Base-by-base conservation (phyloP, 2,888 invertebrate genomes). In the Spatulosminthurus flaviceps region DNA sequence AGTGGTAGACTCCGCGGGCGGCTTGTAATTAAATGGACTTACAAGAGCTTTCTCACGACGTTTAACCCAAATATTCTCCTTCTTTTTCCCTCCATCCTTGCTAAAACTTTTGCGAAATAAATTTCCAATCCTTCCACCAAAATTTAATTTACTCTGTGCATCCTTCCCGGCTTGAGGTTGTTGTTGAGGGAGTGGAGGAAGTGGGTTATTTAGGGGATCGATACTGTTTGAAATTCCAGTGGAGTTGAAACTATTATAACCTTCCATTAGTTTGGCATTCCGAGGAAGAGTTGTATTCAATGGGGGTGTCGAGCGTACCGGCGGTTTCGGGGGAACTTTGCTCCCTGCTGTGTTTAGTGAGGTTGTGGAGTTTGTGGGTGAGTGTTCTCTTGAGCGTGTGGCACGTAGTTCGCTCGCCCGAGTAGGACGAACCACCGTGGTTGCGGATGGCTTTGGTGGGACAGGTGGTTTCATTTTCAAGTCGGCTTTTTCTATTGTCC, bases 401-500 rank as follows among this genome's bases (percentile, higher is more conserved):
- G 81, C 81, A 7, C 84, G 79, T 11, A 85, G 78, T 71, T 84
- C 84, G 73, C 82, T 82, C 5, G 84, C 81, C 43, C 83, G 70
- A 5, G 84, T 84, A 7, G 84, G 82, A n/a, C 84, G 81, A 19
- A 84, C 84, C 41, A 81, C 80, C 13, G 73, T 60, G 13, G 78
- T 28, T n/a, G 61, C 19, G n/a, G 60, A 76, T 43, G 79, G 83
- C 77, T 79, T 83, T 77, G 83, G 83, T 24, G 84, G 84, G 13
- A 83, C 64, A 11, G 83, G 81, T 24, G 83, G 83, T 11, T 82
- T 82, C 51, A 73, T 79, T 73, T 81, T 83, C 34, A 74, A 51
- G 60, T 79, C 79, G 43, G 24, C 42, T 79, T 74, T 79, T 19
- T 79, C 74, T 66, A 87, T 87, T 0, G 93, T 93, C 85, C 92